phyloP scores from a whole-genome alignment of 1,140 invertebrate species.

The Lepidostoma basale region DNA sequence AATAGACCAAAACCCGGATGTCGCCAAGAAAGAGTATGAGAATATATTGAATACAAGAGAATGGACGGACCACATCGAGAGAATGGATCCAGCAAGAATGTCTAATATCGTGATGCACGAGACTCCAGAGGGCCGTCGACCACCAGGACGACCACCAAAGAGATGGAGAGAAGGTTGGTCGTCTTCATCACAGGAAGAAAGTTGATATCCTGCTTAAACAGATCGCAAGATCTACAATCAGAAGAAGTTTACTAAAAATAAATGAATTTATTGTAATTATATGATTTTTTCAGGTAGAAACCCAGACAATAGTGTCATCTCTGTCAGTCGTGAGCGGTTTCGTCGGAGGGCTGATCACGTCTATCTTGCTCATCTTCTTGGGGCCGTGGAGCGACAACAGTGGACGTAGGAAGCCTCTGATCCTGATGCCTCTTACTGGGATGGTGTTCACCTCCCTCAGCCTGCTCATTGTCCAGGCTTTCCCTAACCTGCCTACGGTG shows the following conservation, averaged over 20 bases:
- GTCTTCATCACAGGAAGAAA: too few species aligned
- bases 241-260: too few species aligned
- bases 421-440: constrained; percentile 54
- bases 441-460: constrained; percentile 55
- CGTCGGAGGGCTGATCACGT: constrained; percentile 53
- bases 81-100: too few species aligned
- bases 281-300: constrained; percentile 51
- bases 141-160: too few species aligned
- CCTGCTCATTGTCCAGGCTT: constrained; percentile 51
- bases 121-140: too few species aligned
- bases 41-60: too few species aligned
- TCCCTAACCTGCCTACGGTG: constrained; percentile 53
- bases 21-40: too few species aligned
- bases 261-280: background rate
- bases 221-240: background rate
- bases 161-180: too few species aligned
- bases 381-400: constrained; percentile 60
- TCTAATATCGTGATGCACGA: too few species aligned
- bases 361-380: constrained; percentile 53
- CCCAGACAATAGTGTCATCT: constrained; percentile 54
- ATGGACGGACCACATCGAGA: background rate
- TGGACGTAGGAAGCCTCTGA: constrained; percentile 56
- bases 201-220: too few species aligned
- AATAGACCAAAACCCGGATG: too few species aligned
- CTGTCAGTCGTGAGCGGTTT: constrained; percentile 56